These are phyloP conservation scores for Rutilus rutilus DNA, from an alignment of 2,113 vertebrate species.

Conservation along the genomic window DNA sequence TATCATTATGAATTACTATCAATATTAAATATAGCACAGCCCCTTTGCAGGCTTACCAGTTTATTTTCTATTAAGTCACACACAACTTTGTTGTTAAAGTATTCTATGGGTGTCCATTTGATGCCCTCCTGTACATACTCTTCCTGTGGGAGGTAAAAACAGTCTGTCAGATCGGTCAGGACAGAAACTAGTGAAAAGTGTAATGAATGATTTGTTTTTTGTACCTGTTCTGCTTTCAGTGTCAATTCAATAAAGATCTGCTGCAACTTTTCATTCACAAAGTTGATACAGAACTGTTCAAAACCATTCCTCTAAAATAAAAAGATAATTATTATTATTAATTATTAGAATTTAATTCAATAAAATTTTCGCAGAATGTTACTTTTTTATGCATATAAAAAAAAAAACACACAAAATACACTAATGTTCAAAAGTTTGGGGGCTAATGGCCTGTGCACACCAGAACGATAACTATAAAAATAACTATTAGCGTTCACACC, in stretches of 20 bases:
- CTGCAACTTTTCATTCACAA: conserved; percentile 97
- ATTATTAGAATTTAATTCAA: background rate
- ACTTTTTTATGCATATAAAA: background rate
- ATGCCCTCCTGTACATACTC: conserved; percentile 98
- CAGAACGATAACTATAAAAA: no score
- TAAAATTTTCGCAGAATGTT: background rate
- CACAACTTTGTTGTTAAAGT: conserved; percentile 99
- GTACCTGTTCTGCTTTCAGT: conserved; percentile 95
- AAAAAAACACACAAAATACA: background rate
- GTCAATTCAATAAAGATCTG: conserved; percentile 99
- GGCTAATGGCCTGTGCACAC: background rate
- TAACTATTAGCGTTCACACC: no score
- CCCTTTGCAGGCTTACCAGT: conserved; percentile 78
- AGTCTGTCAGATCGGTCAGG: background rate
- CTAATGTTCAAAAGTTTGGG: background rate
- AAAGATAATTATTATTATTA: background rate
- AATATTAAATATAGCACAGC: background rate
- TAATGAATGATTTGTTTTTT: background rate
- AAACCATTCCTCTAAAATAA: conserved; percentile 90
- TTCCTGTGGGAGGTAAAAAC: conserved; percentile 78
- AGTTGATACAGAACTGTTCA: conserved; percentile 99
- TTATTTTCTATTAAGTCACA: conserved; percentile 99
- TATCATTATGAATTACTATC: background rate
- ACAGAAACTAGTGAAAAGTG: background rate
- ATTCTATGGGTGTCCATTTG: conserved; percentile 94